Evolutionary conservation across 2,888 invertebrate genomes (phyloP).

Genomic region (Piscicola geometra): DNA sequence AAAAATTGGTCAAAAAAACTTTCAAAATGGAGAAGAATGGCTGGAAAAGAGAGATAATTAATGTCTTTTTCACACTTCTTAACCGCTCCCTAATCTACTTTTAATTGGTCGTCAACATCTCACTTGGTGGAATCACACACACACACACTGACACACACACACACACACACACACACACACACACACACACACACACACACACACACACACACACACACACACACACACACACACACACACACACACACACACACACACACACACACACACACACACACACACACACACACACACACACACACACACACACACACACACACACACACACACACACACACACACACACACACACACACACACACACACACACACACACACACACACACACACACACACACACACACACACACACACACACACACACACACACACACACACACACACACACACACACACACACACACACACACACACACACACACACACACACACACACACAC

Average conservation of each 20-base stretch:
- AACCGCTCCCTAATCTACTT: too few relatives aligned
- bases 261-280: constrained; percentile 12
- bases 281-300: constrained; percentile 11
- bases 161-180: constrained; percentile 17
- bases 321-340: constrained; percentile 15
- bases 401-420: neutral
- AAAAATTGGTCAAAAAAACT: too few relatives aligned
- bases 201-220: constrained; percentile 3
- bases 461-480: neutral
- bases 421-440: neutral
- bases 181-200: constrained; percentile 12
- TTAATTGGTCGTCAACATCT: too few relatives aligned
- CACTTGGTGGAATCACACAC: too few relatives aligned
- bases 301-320: constrained; percentile 3
- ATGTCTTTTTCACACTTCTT: too few relatives aligned
- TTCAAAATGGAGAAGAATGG: too few relatives aligned
- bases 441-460: constrained; percentile 4
- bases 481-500: constrained; percentile 12
- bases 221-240: constrained; percentile 21
- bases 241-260: constrained; percentile 12
- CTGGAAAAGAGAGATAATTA: too few relatives aligned
- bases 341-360: constrained; percentile 10
- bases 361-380: constrained; percentile 3
- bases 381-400: neutral
- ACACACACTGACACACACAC: constrained; percentile 13